Percentiles rank a stretch among this genome's conserved stretches.
These are phyloP conservation scores for Oryctolagus cuniculus DNA, from an alignment of 2,113 vertebrate genomes.

Conservation along the genomic window mOryCun1.1 NC_091433.1:182170501-182171000, in stretches of 20 bases:
- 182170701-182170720: conserved; percentile 92
- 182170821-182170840: not conserved
- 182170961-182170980: conserved; percentile 86
- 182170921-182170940: not conserved
- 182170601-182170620: too few species aligned
- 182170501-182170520: not conserved
- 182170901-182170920: not conserved
- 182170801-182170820: conserved; percentile 70
- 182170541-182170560: not conserved
- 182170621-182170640: not conserved
- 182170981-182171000: conserved; percentile 93
- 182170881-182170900: not conserved
- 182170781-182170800: conserved; percentile 92
- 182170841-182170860: not conserved
- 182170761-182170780: conserved; percentile 95
- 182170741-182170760: conserved; percentile 92
- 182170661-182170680: conserved; percentile 93
- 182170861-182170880: not conserved
- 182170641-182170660: not conserved
- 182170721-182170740: conserved; percentile 91
- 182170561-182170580: not conserved
- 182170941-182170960: rapidly evolving
- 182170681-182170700: conserved; percentile 94
- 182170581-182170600: not conserved
- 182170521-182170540: not conserved